A percentile compares a stretch with the other conserved stretches of the same genome.
Conservation (phyloP, 2,113 vertebrate genomes). For the Oreocharis arfaki region DNA sequence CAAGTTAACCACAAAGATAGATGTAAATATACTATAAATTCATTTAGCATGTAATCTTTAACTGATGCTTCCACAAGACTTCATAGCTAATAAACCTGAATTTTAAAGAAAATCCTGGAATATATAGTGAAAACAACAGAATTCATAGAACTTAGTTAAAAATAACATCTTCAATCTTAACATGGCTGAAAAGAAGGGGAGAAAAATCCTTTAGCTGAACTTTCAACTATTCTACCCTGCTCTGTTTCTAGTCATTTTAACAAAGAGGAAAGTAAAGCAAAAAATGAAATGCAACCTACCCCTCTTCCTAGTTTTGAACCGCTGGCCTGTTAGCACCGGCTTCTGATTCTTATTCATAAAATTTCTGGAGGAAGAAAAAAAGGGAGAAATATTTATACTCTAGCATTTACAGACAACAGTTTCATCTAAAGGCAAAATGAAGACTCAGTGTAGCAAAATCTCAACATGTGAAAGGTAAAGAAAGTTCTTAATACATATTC, state of each 20-base stretch:
- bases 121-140: background rate
- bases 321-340: conserved; percentile 94
- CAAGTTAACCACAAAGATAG: too few relatives aligned
- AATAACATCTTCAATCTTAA: background rate
- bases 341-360: conserved; percentile 99
- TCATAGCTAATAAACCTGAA: background rate
- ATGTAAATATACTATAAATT: background rate
- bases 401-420: background rate
- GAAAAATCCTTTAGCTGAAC: background rate
- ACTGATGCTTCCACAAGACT: background rate
- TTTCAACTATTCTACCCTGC: background rate
- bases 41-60: background rate
- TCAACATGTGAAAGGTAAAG: background rate
- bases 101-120: background rate
- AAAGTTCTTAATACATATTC: background rate
- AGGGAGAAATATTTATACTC: background rate
- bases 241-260: background rate
- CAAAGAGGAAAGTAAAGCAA: background rate
- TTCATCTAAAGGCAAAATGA: background rate
- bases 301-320: conserved; percentile 98
- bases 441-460: background rate
- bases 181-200: background rate
- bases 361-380: conserved; percentile 76
- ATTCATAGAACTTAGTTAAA: background rate
- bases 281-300: conserved; percentile 69